These are phyloP conservation scores for Isichthys henryi DNA, from an alignment of 2,113 vertebrate species.

Conservation along the genomic window DNA sequence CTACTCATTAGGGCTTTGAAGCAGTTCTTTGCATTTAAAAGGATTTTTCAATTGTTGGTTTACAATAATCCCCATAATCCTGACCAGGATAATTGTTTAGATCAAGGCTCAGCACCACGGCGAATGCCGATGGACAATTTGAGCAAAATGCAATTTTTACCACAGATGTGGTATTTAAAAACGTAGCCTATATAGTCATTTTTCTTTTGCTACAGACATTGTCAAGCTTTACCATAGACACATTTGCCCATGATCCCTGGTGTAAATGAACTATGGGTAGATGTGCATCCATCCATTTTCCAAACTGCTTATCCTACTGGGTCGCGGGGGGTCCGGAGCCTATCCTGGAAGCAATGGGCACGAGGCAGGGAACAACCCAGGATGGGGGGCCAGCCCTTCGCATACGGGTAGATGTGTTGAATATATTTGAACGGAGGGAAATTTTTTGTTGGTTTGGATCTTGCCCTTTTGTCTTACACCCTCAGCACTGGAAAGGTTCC, in stretches of 20 bases:
- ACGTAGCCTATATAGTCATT: background rate
- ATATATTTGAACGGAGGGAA: background rate
- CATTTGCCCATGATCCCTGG: background rate
- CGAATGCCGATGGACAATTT: background rate
- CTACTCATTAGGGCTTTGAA: background rate
- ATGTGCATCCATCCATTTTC: background rate
- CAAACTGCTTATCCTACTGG: no score
- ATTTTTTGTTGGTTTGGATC: background rate
- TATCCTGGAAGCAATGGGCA: no score
- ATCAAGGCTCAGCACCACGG: background rate
- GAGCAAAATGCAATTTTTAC: background rate
- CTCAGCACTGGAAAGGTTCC: background rate
- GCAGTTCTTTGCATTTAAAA: background rate
- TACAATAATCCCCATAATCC: background rate
- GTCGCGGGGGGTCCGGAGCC: no score
- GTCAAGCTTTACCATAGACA: background rate
- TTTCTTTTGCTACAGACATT: background rate
- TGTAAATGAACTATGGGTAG: background rate
- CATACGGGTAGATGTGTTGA: background rate
- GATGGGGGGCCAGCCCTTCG: no score
- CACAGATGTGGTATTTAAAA: no score
- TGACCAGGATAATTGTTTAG: background rate
- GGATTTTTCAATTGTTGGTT: background rate
- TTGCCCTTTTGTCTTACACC: background rate
- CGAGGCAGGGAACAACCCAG: no score